A percentile compares a stretch with the other conserved stretches of the same genome.
These are phyloP conservation scores for Pogonocherus hispidulus DNA, from an alignment of 2,888 invertebrate species.

Conservation along the genomic window DNA sequence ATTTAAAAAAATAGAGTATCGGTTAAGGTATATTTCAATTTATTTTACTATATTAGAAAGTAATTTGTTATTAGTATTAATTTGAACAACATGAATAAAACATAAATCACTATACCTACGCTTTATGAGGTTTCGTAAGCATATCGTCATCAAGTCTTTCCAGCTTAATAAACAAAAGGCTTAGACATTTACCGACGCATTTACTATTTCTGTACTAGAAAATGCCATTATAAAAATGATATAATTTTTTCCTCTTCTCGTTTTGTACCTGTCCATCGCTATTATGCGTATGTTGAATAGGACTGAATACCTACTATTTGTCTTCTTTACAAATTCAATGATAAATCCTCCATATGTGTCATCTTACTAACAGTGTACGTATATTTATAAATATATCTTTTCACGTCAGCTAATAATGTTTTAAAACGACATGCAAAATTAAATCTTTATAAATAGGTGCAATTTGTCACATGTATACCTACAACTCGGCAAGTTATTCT, in stretches of 20 bases:
- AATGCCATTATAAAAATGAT: slow-evolving; percentile 18
- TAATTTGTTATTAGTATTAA: too few relatives aligned
- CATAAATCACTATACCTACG: too few relatives aligned
- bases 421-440: slow-evolving; percentile 36
- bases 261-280: slow-evolving; percentile 22
- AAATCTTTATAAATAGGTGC: slow-evolving; percentile 28
- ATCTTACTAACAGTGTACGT: slow-evolving; percentile 14
- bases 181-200: too few relatives aligned
- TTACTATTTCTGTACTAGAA: slow-evolving; percentile 11
- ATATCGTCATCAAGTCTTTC: too few relatives aligned
- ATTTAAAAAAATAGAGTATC: too few relatives aligned
- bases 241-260: slow-evolving; percentile 7
- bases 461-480: slow-evolving; percentile 22
- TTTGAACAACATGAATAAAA: too few relatives aligned
- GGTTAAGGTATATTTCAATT: too few relatives aligned
- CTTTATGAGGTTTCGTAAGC: too few relatives aligned
- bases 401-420: slow-evolving; percentile 36
- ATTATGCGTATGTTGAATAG: slow-evolving; percentile 22
- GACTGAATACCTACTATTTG: slow-evolving; percentile 35
- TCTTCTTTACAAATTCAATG: slow-evolving; percentile 35
- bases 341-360: slow-evolving; percentile 24
- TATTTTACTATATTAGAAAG: too few relatives aligned
- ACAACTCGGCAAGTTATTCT: neutral
- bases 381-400: slow-evolving; percentile 31
- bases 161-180: too few relatives aligned